A percentile compares a stretch with the other conserved stretches of the same genome.
Conservation (phyloP, 2,797 vertebrate species). For the Scarus forsteni region DNA sequence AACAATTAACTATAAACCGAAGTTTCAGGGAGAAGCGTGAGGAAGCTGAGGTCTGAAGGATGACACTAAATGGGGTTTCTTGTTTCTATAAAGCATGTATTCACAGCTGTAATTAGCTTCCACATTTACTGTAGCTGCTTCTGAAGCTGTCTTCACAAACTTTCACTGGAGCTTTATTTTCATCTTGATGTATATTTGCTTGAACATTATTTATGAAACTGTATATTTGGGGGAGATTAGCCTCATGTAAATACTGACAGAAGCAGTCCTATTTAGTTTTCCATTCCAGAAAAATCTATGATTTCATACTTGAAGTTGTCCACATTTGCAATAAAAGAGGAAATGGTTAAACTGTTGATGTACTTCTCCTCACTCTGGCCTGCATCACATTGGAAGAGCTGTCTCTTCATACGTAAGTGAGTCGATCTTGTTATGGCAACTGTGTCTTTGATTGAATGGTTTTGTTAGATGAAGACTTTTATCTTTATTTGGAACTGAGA, state of each 20-base stretch:
- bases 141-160: constrained; percentile 48
- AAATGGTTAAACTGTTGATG: constrained; percentile 36
- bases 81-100: constrained; percentile 19
- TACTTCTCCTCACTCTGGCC: background rate
- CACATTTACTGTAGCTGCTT: constrained; percentile 63
- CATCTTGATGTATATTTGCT: constrained; percentile 68
- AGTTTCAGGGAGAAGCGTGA: constrained; percentile 35
- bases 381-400: background rate
- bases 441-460: background rate
- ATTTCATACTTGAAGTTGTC: constrained; percentile 71
- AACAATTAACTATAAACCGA: constrained; percentile 24
- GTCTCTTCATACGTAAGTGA: background rate
- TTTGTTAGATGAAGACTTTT: background rate
- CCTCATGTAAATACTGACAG: constrained; percentile 60
- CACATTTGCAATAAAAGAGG: constrained; percentile 79
- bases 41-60: constrained; percentile 6
- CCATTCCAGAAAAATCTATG: constrained; percentile 64
- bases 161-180: constrained; percentile 77
- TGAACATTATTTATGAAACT: constrained; percentile 79
- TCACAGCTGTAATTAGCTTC: constrained; percentile 24
- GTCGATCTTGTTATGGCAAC: background rate
- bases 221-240: constrained; percentile 63
- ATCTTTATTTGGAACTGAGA: background rate
- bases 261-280: constrained; percentile 59
- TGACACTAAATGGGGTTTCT: constrained; percentile 63